Evolutionary conservation across 2,797 vertebrate genomes (phyloP).

Genomic region (Poecilia wingei): DNA sequence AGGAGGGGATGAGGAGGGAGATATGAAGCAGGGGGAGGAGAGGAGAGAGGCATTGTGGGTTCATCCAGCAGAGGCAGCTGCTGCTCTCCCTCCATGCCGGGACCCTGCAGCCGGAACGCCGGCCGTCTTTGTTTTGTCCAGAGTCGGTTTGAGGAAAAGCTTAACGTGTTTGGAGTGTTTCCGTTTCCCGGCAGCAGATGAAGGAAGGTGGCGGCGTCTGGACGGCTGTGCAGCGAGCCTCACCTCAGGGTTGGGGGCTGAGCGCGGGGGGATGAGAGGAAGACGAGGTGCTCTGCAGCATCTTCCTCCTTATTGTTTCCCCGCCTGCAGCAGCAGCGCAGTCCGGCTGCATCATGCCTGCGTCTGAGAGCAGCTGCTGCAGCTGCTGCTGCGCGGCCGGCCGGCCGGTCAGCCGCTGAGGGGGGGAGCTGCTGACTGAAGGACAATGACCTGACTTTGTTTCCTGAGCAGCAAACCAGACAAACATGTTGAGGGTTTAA

Average conservation of each 20-base stretch:
- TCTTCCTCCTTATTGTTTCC: slow-evolving; percentile 15
- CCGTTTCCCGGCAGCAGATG: not conserved
- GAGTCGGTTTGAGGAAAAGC: slow-evolving; percentile 1
- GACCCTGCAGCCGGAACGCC: slow-evolving; percentile 13
- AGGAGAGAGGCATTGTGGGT: slow-evolving; percentile 46
- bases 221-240: slow-evolving; percentile 40
- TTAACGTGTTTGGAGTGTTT: slow-evolving; percentile 11
- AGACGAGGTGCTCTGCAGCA: slow-evolving; percentile 51
- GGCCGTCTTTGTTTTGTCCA: slow-evolving; percentile 29
- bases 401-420: slow-evolving; percentile 3
- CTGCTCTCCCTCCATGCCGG: slow-evolving; percentile 12
- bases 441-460: slow-evolving; percentile 8
- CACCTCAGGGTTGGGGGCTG: slow-evolving; percentile 41
- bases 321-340: slow-evolving; percentile 19
- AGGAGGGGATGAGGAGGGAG: not conserved
- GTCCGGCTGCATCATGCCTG: slow-evolving; percentile 3
- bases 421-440: slow-evolving; percentile 32
- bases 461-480: slow-evolving; percentile 11
- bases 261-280: slow-evolving; percentile 31
- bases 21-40: slow-evolving; percentile 48
- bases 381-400: slow-evolving; percentile 27
- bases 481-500: slow-evolving; percentile 13
- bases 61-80: slow-evolving; percentile 47
- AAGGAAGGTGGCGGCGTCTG: slow-evolving; percentile 19
- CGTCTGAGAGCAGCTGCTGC: slow-evolving; percentile 29